Evolutionary conservation across 2,113 vertebrate species (phyloP).

Genomic region (Scytalopus superciliaris): DNA sequence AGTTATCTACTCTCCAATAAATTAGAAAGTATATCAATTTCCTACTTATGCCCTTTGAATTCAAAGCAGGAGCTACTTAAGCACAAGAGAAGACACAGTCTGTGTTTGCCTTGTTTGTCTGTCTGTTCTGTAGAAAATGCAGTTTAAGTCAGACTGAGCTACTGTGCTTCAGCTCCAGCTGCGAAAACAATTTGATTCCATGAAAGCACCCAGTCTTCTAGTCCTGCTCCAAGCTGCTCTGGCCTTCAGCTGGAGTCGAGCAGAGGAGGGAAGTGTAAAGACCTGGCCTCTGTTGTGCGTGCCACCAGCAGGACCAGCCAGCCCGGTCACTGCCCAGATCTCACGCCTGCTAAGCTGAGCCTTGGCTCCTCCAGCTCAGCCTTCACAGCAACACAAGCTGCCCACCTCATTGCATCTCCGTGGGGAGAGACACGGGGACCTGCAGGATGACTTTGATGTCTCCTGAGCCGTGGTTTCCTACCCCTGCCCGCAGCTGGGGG

Average conservation of each 20-base stretch:
- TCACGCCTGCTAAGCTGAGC: rapidly evolving
- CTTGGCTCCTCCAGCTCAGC: neutral
- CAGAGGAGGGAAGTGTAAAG: neutral
- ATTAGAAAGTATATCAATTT: constrained; percentile 69
- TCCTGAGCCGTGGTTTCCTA: neutral
- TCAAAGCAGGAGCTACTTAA: constrained; percentile 53
- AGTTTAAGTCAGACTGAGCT: constrained; percentile 17
- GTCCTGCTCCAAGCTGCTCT: neutral
- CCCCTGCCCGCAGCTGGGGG: neutral
- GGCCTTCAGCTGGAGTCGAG: neutral
- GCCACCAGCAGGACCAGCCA: neutral
- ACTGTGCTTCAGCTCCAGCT: neutral
- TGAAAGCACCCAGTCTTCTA: constrained; percentile 6
- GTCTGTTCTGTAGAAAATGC: neutral
- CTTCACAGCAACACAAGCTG: neutral
- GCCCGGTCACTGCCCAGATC: neutral
- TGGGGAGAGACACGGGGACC: neutral
- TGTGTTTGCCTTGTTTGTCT: neutral
- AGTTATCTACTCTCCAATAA: constrained; percentile 61
- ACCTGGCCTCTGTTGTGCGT: rapidly evolving
- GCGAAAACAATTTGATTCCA: neutral
- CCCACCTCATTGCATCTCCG: rapidly evolving
- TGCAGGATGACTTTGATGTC: neutral
- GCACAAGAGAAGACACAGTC: neutral
- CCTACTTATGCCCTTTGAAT: constrained; percentile 49